These are phyloP conservation scores for Siniperca knerii DNA, from an alignment of 2,113 vertebrate genomes.

Conservation along the genomic window DNA sequence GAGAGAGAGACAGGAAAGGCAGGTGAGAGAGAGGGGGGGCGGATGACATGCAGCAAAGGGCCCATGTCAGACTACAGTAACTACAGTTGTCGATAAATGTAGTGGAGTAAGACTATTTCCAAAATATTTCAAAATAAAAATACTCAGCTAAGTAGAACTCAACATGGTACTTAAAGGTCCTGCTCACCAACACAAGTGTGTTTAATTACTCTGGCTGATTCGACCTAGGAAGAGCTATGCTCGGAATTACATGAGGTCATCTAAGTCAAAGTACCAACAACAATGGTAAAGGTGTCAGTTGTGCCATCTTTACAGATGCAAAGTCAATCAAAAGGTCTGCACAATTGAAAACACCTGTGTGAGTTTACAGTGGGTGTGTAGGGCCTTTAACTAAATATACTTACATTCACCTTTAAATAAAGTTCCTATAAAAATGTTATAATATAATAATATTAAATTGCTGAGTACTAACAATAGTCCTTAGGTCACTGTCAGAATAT, in stretches of 20 bases:
- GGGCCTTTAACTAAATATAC: background rate
- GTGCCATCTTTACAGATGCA: background rate
- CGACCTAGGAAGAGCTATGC: background rate
- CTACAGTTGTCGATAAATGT: no score
- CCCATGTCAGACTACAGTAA: no score
- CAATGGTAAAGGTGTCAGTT: background rate
- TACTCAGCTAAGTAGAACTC: no score
- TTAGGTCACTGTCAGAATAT: background rate
- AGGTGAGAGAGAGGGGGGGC: no score
- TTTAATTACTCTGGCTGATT: no score
- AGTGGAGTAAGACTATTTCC: no score
- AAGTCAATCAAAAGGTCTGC: background rate
- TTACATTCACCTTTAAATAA: background rate
- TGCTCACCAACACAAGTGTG: no score
- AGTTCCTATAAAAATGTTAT: background rate
- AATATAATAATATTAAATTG: no score
- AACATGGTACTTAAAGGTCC: no score
- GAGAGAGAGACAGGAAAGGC: no score
- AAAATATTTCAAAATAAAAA: background rate
- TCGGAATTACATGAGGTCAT: conserved; percentile 1
- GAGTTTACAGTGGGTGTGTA: background rate
- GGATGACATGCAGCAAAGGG: no score
- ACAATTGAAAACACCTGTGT: background rate
- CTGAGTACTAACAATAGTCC: background rate
- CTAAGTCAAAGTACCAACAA: background rate